A percentile compares a stretch with the other conserved stretches of the same genome.
These are phyloP conservation scores for Sebastes hopkinsi DNA, from an alignment of 2,797 vertebrate genomes.

Conservation along the genomic window DNA sequence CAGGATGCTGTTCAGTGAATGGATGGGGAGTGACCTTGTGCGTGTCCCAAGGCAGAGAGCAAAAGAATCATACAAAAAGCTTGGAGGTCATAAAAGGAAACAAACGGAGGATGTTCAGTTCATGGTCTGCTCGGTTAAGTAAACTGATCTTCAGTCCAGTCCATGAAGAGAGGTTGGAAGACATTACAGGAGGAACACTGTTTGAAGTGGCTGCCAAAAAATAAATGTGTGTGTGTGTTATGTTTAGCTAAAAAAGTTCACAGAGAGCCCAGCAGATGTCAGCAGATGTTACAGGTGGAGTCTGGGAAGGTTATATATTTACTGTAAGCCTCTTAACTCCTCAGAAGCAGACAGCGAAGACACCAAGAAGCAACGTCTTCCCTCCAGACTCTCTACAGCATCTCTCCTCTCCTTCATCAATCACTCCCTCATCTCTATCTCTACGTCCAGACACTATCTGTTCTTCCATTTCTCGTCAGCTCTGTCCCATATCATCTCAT, in stretches of 20 bases:
- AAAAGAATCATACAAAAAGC: slow-evolving; percentile 2
- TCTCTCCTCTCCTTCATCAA: background rate
- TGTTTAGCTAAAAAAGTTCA: slow-evolving; percentile 1
- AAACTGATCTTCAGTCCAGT: background rate
- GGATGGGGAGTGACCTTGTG: slow-evolving; percentile 2
- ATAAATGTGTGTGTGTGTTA: background rate
- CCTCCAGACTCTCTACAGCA: background rate
- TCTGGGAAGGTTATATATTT: background rate
- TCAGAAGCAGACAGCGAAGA: background rate
- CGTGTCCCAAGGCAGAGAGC: background rate
- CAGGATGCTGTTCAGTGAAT: slow-evolving; percentile 19
- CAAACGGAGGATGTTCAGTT: background rate
- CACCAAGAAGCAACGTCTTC: background rate
- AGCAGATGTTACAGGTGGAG: slow-evolving; percentile 46
- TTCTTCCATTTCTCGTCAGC: slow-evolving; percentile 12
- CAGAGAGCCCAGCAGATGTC: slow-evolving; percentile 69
- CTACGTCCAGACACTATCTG: slow-evolving; percentile 7
- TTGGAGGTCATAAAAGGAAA: background rate
- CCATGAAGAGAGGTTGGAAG: background rate
- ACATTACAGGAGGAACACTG: background rate
- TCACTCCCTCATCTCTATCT: slow-evolving; percentile 3
- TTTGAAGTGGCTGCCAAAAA: background rate
- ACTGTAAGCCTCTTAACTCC: background rate
- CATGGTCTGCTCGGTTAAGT: background rate
- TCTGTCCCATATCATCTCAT: slow-evolving; percentile 34